Conservation (phyloP, 2,113 vertebrate species). For the Rousettus leschenaultii region DNA sequence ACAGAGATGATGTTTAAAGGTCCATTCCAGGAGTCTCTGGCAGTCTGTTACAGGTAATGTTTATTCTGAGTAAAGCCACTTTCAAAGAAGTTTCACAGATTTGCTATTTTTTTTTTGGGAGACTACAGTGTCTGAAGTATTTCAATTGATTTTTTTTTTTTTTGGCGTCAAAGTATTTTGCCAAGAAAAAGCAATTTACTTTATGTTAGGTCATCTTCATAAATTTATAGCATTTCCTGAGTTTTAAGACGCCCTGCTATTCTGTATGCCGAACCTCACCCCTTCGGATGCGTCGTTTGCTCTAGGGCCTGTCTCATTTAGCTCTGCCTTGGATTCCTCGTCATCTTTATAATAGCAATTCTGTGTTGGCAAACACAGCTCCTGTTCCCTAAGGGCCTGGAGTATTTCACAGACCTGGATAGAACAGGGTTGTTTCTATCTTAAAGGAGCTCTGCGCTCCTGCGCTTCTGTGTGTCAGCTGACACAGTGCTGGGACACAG, state of each 20-base stretch:
- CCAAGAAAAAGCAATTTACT: slow-evolving; percentile 66
- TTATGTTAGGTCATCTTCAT: slow-evolving; percentile 59
- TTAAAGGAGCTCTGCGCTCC: neutral
- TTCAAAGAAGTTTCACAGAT: slow-evolving; percentile 55
- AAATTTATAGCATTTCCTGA: slow-evolving; percentile 53
- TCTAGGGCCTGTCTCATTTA: slow-evolving; percentile 25
- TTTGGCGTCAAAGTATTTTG: slow-evolving; percentile 62
- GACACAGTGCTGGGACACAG: neutral
- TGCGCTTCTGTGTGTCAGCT: neutral
- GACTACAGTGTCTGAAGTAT: slow-evolving; percentile 47
- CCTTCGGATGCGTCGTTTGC: slow-evolving; percentile 27
- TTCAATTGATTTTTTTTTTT: slow-evolving; percentile 67
- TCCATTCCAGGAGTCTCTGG: slow-evolving; percentile 23
- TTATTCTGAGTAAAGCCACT: slow-evolving; percentile 49
- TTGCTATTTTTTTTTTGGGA: slow-evolving; percentile 53
- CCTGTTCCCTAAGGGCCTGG: neutral
- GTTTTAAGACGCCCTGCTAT: slow-evolving; percentile 10
- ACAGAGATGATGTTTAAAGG: slow-evolving; percentile 52
- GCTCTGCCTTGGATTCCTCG: slow-evolving; percentile 4
- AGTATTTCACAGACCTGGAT: neutral
- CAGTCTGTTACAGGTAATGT: slow-evolving; percentile 67
- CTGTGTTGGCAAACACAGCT: neutral
- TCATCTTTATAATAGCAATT: slow-evolving; percentile 20
- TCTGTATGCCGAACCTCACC: neutral
- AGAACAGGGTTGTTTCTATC: neutral